These are phyloP conservation scores for Parazoanthus darwini DNA, from an alignment of 92 coral and sea anemone genomes.

Conservation along the genomic window DNA sequence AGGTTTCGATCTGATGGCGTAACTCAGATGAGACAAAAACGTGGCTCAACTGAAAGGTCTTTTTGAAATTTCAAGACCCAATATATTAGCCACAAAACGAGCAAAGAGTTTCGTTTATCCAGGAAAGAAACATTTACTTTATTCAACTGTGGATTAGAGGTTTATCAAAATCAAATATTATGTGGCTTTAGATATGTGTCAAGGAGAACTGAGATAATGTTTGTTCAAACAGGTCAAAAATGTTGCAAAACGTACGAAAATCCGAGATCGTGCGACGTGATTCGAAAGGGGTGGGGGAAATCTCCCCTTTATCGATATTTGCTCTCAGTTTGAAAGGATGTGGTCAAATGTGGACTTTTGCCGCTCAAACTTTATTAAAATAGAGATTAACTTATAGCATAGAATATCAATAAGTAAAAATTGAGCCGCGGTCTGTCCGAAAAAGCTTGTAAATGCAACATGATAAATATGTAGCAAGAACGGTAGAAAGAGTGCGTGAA, in stretches of 20 bases:
- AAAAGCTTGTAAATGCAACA: background rate
- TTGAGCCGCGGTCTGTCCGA: background rate
- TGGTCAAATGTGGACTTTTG: constrained; percentile 4
- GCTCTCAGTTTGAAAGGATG: constrained; percentile 26
- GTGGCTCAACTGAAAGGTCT: too few species aligned
- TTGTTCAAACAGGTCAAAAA: background rate
- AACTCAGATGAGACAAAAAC: too few species aligned
- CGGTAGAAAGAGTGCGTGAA: background rate
- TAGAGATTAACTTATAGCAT: background rate
- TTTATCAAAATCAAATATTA: too few species aligned
- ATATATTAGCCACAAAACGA: too few species aligned
- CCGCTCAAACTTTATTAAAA: constrained; percentile 5
- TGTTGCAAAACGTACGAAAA: background rate
- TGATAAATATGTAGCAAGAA: background rate
- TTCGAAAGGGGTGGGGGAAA: constrained; percentile 12
- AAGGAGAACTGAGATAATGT: background rate
- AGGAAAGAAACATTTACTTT: too few species aligned
- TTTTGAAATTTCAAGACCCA: too few species aligned
- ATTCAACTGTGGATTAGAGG: too few species aligned
- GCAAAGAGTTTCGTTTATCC: too few species aligned
- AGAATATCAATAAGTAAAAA: background rate
- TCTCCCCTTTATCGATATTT: constrained; percentile 11
- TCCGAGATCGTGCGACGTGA: background rate
- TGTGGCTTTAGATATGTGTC: too few species aligned
- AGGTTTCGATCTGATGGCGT: too few species aligned